Conservation (phyloP, 2,797 vertebrate genomes). For the Pipistrellus nathusii region DNA sequence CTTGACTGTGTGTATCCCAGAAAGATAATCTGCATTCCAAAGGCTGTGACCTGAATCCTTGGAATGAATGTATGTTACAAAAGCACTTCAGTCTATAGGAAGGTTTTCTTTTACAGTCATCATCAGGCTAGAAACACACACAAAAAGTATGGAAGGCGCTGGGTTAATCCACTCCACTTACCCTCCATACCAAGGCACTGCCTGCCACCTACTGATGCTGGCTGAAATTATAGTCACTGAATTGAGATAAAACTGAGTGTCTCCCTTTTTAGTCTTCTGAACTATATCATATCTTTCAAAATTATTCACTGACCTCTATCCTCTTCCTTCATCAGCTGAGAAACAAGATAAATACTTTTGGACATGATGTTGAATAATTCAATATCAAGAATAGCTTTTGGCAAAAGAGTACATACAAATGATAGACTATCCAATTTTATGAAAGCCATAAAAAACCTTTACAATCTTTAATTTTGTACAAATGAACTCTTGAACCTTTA, state of each 20-base stretch:
- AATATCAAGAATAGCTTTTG: neutral
- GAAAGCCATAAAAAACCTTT: neutral
- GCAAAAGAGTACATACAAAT: neutral
- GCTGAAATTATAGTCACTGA: neutral
- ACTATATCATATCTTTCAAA: neutral
- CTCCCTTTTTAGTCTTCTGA: neutral
- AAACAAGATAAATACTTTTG: neutral
- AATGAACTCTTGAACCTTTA: neutral
- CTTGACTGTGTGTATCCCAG: neutral
- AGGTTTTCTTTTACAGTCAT: neutral
- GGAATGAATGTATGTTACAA: neutral
- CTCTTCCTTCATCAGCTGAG: neutral
- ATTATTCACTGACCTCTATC: neutral
- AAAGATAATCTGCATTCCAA: neutral
- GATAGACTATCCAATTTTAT: neutral
- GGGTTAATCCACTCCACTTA: neutral
- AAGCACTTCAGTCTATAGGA: neutral
- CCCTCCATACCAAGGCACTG: neutral
- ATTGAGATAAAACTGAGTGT: neutral
- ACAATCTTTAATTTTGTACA: neutral
- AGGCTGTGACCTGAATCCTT: neutral
- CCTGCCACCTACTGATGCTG: neutral
- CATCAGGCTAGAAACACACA: neutral
- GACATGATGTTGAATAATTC: neutral
- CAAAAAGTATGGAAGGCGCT: neutral